Base-by-base conservation (phyloP, 2,113 vertebrate genomes). In the Neopipo cinnamomea region DNA sequence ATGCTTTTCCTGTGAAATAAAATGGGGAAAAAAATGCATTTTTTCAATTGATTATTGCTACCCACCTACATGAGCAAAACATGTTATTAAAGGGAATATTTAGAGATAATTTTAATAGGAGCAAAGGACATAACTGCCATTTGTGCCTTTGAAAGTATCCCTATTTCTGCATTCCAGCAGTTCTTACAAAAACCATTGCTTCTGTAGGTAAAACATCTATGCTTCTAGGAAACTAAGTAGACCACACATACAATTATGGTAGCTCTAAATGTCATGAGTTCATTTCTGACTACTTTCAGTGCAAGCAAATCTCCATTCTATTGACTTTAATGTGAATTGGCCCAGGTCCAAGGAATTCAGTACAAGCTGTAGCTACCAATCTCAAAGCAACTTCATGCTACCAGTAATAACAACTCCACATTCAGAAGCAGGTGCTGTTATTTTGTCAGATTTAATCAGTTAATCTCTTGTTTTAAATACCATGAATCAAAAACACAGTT, bases 391-490 rank as follows among this genome's bases (percentile, higher is more conserved):
- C 44, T 83, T 89, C 72, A 22, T 86, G 61, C 46, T 76, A 77
- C 59, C 33, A 46, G 37, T 86, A 74, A 91, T 58, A 88, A 52
- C 78, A 86, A 28, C 50, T 65, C 52, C 47, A n/a, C 18, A 44
- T 90, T 86, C 68, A 68, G 85, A 94, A 79, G 35, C 59, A 96
- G 90, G 37, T 90, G 72, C 30, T 27, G 37, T 74, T 88, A 61
- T 73, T 85, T 85, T 88, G 80, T 83, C 63, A 81, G 56, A 65
- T 86, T 85, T 91, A 62, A 81, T 92, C 61, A 61, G 50, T 78
- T 89, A 80, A 94, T 91, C 84, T 88, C 9, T 88, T 91, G 41
- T 23, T 23, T 91, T 91, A 80, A 89, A 76, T 76, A 76, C 66
- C 18, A 13, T 56, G 19, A 90, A 66, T 85, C 39, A 83, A 85